phyloP scores from a whole-genome alignment of 2,113 vertebrate genomes.

The Puma concolor region DNA sequence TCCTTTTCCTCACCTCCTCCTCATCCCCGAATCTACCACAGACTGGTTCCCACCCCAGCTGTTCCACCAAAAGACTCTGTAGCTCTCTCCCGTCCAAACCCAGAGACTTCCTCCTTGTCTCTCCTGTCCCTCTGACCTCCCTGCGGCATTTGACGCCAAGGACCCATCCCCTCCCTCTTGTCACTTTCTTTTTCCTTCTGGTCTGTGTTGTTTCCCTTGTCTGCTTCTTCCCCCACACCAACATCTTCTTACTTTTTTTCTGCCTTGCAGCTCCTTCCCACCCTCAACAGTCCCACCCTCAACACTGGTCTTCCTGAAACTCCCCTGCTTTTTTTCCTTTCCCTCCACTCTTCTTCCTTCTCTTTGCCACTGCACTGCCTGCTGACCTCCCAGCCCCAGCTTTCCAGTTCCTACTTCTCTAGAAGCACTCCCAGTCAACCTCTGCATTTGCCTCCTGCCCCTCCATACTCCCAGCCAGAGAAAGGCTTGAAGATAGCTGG shows the following conservation, averaged over 20 bases:
- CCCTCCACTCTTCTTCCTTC: not conserved
- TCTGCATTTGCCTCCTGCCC: not conserved
- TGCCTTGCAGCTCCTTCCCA: not conserved
- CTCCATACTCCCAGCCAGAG: not conserved
- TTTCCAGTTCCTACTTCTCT: not conserved
- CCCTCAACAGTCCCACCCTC: not conserved
- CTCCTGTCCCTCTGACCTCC: not conserved
- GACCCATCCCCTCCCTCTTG: not conserved
- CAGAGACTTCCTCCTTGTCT: not conserved
- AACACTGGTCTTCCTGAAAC: not conserved
- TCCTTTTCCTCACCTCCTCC: not conserved
- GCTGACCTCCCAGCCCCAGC: not conserved
- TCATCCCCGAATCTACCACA: not conserved
- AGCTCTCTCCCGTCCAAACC: not conserved
- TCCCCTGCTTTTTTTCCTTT: not conserved
- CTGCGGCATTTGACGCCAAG: not conserved
- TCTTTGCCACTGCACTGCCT: not conserved
- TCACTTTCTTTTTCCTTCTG: not conserved
- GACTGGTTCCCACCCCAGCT: not conserved
- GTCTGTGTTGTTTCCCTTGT: not conserved
- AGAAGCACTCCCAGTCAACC: not conserved
- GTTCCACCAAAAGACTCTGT: not conserved
- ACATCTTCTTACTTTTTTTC: not conserved
- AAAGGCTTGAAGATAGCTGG: not conserved
- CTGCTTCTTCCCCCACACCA: not conserved